Evolutionary conservation across 2,888 invertebrate species (phyloP).

Genomic region (Bruchidius siliquastri): DNA sequence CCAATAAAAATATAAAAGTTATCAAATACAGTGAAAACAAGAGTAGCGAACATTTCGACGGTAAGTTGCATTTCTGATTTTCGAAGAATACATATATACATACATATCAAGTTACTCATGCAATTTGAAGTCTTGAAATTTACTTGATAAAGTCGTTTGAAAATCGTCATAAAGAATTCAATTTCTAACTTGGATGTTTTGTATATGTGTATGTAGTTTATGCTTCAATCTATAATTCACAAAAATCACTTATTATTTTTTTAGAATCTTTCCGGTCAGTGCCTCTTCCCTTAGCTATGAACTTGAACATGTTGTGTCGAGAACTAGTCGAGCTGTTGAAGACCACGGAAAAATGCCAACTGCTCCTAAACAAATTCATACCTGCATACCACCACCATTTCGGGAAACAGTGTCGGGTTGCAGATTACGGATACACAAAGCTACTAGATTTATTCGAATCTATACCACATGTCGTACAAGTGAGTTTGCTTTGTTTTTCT

Average conservation of each 20-base stretch:
- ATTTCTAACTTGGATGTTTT: no score
- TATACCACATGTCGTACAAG: conserved; percentile 80
- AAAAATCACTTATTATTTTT: no score
- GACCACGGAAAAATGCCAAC: conserved; percentile 73
- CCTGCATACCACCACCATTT: conserved; percentile 97
- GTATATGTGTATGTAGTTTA: no score
- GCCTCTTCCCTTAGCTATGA: conserved; percentile 64
- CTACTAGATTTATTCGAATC: conserved; percentile 86
- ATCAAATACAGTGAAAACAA: conserved; percentile 32
- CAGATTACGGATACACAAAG: conserved; percentile 94
- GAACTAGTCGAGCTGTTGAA: conserved; percentile 83
- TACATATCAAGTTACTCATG: no score
- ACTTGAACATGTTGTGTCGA: conserved; percentile 75
- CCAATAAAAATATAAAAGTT: conserved; percentile 41
- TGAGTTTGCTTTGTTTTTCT: conserved; percentile 36
- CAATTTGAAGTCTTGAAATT: no score
- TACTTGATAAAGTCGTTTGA: no score
- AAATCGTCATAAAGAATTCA: no score
- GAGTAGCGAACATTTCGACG: conserved; percentile 29
- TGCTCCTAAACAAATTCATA: conserved; percentile 82
- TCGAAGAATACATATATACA: background rate
- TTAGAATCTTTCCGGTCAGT: background rate
- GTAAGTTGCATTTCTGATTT: conserved; percentile 10
- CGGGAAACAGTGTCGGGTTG: conserved; percentile 90
- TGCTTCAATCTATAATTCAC: no score